These are phyloP conservation scores for Sycophila sp. DNA, from an alignment of 1,140 invertebrate species.

Conservation along the genomic window DNA sequence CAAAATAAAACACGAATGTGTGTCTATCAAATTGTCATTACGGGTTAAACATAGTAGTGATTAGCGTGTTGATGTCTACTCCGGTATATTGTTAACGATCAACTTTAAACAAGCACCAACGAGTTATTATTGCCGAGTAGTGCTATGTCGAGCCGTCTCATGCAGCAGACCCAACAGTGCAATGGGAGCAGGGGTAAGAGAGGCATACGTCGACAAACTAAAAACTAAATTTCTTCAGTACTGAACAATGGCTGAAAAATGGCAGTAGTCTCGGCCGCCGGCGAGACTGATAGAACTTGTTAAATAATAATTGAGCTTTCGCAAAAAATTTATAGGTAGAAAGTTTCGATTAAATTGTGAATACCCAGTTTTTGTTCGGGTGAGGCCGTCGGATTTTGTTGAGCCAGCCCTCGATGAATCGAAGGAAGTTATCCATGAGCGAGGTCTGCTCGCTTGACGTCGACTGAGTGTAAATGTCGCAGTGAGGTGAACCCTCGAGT, in stretches of 20 bases:
- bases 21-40: too few relatives aligned
- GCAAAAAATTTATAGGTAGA: too few relatives aligned
- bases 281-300: too few relatives aligned
- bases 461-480: conserved; percentile 81
- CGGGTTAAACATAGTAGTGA: conserved; percentile 13
- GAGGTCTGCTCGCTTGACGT: conserved; percentile 73
- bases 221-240: neutral
- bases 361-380: conserved; percentile 71
- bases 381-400: conserved; percentile 87
- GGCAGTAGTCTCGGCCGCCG: neutral
- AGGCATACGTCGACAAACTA: neutral
- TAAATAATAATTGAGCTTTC: too few relatives aligned
- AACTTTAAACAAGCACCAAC: conserved; percentile 8
- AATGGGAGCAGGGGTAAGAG: neutral
- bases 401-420: conserved; percentile 87
- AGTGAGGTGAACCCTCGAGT: conserved; percentile 74
- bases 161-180: conserved; percentile 16
- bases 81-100: conserved; percentile 22
- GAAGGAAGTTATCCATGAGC: conserved; percentile 78
- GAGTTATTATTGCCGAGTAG: conserved; percentile 22
- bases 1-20: neutral
- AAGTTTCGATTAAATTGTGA: too few relatives aligned
- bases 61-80: conserved; percentile 25
- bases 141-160: conserved; percentile 17
- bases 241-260: neutral